Conservation (phyloP, 2,797 vertebrate species). For the Agapornis canus region DNA sequence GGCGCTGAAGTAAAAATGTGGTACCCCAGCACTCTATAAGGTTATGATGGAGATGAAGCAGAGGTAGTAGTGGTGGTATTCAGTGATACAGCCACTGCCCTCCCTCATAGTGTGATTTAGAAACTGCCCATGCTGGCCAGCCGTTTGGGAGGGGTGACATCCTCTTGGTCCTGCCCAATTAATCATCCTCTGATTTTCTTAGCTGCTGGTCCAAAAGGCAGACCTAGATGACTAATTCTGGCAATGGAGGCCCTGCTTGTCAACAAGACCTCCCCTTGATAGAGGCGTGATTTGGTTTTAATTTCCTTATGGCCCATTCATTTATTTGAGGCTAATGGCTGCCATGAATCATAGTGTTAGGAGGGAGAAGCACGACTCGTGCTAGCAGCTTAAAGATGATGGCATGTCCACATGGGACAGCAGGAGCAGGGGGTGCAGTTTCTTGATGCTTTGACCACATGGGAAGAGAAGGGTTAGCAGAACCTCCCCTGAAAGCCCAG, state of each 20-base stretch:
- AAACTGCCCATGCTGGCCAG: background rate
- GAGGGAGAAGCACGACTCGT: background rate
- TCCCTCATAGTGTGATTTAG: background rate
- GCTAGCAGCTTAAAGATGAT: background rate
- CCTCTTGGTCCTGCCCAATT: slow-evolving; percentile 1
- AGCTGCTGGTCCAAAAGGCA: slow-evolving; percentile 7
- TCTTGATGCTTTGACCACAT: background rate
- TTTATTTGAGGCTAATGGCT: slow-evolving; percentile 10
- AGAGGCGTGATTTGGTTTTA: background rate
- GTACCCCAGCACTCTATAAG: background rate
- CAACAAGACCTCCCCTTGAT: background rate
- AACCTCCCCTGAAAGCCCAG: background rate
- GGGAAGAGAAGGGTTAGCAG: background rate
- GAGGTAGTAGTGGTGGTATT: background rate
- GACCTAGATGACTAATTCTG: slow-evolving; percentile 35
- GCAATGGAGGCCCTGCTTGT: background rate
- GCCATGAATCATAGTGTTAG: background rate
- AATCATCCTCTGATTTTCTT: background rate
- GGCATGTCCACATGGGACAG: background rate
- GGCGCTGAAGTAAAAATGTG: background rate
- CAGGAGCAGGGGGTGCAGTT: background rate
- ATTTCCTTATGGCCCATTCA: slow-evolving; percentile 10
- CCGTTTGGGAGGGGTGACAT: background rate
- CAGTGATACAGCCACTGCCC: background rate
- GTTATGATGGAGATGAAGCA: background rate